Evolutionary conservation across 2,113 vertebrate genomes (phyloP).

Genomic region (Antennarius striatus): DNA sequence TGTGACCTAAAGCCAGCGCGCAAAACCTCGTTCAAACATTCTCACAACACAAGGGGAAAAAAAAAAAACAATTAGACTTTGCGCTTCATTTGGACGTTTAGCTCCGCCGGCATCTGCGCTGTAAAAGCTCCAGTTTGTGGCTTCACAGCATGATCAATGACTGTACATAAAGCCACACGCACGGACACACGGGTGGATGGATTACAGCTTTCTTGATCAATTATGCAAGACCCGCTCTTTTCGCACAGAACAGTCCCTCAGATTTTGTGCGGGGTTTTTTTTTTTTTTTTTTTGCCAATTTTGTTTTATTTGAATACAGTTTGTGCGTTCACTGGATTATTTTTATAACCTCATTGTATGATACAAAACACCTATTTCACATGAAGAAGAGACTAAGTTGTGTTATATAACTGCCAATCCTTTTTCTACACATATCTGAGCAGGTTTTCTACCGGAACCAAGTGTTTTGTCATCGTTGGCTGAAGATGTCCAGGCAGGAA

Average conservation of each 20-base stretch:
- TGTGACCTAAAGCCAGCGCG: neutral
- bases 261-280: constrained; percentile 19
- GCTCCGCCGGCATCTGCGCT: constrained; percentile 29
- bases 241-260: constrained; percentile 41
- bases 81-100: constrained; percentile 7
- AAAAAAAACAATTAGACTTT: neutral
- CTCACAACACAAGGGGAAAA: neutral
- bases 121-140: constrained; percentile 44
- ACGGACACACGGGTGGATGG: constrained; percentile 58
- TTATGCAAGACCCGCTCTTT: constrained; percentile 74
- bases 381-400: no score
- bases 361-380: no score
- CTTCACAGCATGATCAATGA: constrained; percentile 60
- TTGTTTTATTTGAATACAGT: constrained; percentile 18
- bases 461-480: neutral
- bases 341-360: no score
- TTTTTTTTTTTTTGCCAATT: constrained; percentile 20
- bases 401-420: no score
- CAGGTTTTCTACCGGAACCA: no score
- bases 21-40: constrained; percentile 33
- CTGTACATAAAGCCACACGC: constrained; percentile 57
- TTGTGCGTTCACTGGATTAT: neutral
- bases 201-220: constrained; percentile 68
- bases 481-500: constrained; percentile 10
- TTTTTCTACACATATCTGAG: no score